Percentiles rank a stretch among this genome's conserved stretches.
Evolutionary conservation across 2,113 vertebrate genomes (phyloP).

Genomic region (Corythoichthys intestinalis): DNA sequence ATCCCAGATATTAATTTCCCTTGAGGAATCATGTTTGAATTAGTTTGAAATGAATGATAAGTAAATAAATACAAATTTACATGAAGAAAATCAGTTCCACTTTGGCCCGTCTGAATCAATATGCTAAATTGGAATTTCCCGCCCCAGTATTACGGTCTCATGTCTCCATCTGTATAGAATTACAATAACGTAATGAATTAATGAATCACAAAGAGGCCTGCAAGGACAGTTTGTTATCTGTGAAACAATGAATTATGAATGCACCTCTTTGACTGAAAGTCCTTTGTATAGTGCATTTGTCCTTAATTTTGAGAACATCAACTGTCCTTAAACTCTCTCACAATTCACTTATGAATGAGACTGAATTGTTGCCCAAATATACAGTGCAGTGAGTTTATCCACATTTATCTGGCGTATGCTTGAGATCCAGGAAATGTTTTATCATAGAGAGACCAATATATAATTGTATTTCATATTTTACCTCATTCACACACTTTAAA

Average conservation of each 20-base stretch:
- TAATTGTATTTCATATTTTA: slow-evolving; percentile 4
- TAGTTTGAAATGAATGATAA: background rate
- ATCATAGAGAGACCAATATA: slow-evolving; percentile 29
- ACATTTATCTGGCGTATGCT: too few species aligned
- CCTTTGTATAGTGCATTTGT: background rate
- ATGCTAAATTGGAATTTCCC: background rate
- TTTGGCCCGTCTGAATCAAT: background rate
- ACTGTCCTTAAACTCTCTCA: background rate
- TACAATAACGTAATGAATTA: background rate
- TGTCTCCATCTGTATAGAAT: background rate
- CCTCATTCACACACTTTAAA: background rate
- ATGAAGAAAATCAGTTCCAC: background rate
- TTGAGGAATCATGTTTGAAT: background rate
- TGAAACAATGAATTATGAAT: background rate
- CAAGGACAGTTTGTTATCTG: background rate
- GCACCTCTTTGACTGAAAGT: background rate
- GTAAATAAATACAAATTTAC: background rate
- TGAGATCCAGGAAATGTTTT: background rate
- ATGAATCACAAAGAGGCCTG: background rate
- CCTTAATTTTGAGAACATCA: slow-evolving; percentile 3
- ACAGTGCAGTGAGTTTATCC: background rate
- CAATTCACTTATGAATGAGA: slow-evolving; percentile 15
- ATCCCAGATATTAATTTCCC: background rate
- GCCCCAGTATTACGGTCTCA: background rate
- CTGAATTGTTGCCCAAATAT: background rate